phyloP scores from a whole-genome alignment of 64 coral and sea anemone species.

The Montipora efflorescens region DNA sequence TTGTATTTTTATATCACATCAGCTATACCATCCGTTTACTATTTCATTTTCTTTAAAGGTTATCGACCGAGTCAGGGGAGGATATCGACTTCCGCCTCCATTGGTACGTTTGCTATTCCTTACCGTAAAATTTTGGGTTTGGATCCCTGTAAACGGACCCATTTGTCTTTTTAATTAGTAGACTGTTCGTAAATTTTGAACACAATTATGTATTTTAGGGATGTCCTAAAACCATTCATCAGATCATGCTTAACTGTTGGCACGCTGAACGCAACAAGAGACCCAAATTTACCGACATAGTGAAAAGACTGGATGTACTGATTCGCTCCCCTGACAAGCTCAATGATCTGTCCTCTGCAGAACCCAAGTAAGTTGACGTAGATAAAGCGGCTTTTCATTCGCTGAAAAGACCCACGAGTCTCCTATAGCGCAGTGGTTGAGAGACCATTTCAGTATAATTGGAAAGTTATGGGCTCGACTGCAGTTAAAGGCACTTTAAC shows the following conservation, averaged over 20 bases:
- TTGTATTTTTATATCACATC: no score
- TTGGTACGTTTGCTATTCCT: constrained; percentile 72
- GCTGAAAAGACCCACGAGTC: no score
- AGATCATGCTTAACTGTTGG: constrained; percentile 92
- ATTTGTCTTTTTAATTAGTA: no score
- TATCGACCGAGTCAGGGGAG: constrained; percentile 83
- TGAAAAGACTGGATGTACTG: constrained; percentile 71
- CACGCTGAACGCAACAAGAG: constrained; percentile 75
- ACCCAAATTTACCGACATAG: constrained; percentile 78
- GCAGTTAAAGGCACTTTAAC: no score
- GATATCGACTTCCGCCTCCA: constrained; percentile 92
- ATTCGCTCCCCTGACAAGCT: constrained; percentile 88
- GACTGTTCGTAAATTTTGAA: no score
- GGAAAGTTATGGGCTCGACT: no score
- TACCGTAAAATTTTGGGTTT: no score
- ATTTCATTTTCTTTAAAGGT: constrained; percentile 66
- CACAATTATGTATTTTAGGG: constrained; percentile 33
- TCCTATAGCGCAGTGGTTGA: no score
- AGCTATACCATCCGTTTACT: not conserved
- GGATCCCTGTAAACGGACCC: no score
- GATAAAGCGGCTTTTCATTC: not conserved
- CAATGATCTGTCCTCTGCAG: constrained; percentile 54
- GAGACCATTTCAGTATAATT: no score
- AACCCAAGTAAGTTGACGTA: constrained; percentile 37
- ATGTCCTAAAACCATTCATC: constrained; percentile 90